Conservation (phyloP, 2,888 invertebrate species). For the Lithodes maja region DNA sequence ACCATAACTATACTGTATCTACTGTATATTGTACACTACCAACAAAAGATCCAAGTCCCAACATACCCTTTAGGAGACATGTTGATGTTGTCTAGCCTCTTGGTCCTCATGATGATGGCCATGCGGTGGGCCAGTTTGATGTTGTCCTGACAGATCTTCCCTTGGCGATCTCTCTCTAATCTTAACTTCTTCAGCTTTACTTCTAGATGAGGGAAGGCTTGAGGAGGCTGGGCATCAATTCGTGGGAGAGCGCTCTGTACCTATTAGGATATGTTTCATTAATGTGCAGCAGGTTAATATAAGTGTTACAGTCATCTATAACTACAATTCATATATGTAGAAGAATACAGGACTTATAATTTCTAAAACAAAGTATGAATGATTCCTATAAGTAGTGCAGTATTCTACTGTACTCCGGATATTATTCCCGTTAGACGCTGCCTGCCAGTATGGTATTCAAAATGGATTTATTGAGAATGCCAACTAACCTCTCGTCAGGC, state of each 20-base stretch:
- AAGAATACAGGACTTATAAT: too few relatives aligned
- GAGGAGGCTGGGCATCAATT: slow-evolving; percentile 60
- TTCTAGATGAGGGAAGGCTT: slow-evolving; percentile 78
- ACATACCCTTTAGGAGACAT: slow-evolving; percentile 49
- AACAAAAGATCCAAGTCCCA: not conserved
- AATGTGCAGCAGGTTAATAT: too few relatives aligned
- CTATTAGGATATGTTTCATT: slow-evolving; percentile 73
- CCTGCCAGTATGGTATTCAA: too few relatives aligned
- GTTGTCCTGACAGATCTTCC: slow-evolving; percentile 82
- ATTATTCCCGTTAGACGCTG: too few relatives aligned
- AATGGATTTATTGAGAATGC: too few relatives aligned
- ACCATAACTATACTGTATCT: not conserved
- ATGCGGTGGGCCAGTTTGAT: slow-evolving; percentile 82
- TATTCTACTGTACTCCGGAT: too few relatives aligned
- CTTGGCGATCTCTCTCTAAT: slow-evolving; percentile 81
- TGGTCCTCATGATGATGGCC: slow-evolving; percentile 81
- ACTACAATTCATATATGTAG: too few relatives aligned
- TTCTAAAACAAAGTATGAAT: too few relatives aligned
- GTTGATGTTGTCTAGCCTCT: slow-evolving; percentile 80
- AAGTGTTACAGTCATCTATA: too few relatives aligned
- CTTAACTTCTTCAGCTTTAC: slow-evolving; percentile 83
- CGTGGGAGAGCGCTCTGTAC: slow-evolving; percentile 76
- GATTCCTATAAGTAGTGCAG: too few relatives aligned
- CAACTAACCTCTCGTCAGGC: too few relatives aligned
- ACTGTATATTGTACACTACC: not conserved